Percentiles rank a stretch among this genome's conserved stretches.
Conservation (phyloP, 2,113 vertebrate species). For the Corythoichthys haematopterus region DNA sequence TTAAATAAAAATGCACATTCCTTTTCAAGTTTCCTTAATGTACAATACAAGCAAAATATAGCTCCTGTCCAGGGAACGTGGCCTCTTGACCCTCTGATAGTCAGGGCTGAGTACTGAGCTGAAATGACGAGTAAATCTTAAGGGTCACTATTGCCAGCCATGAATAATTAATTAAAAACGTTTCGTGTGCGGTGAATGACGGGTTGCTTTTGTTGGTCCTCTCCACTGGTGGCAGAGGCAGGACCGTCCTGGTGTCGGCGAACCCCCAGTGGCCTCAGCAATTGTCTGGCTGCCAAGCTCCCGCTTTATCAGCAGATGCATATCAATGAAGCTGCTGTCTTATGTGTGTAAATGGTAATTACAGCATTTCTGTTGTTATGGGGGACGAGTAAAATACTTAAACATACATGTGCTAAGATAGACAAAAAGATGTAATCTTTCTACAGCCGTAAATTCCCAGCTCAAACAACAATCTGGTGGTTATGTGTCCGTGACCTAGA, state of each 20-base stretch:
- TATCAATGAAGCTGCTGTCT: conserved; percentile 93
- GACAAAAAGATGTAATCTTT: conserved; percentile 42
- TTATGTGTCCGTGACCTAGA: conserved; percentile 27
- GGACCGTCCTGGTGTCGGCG: conserved; percentile 78
- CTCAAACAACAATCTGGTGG: conserved; percentile 28
- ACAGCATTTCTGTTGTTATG: conserved; percentile 84
- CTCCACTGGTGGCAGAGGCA: conserved; percentile 86
- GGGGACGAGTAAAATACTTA: conserved; percentile 33
- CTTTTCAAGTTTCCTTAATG: conserved; percentile 42
- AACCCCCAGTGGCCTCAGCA: conserved; percentile 82
- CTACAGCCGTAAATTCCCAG: conserved; percentile 25
- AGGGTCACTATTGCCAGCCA: conserved; percentile 67
- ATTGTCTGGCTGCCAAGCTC: conserved; percentile 85
- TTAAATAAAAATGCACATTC: conserved; percentile 7
- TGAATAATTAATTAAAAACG: conserved; percentile 99
- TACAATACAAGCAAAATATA: conserved; percentile 29
- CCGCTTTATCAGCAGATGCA: conserved; percentile 82
- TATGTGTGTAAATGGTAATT: conserved; percentile 91
- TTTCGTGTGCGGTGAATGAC: conserved; percentile 82
- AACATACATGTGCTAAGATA: conserved; percentile 35
- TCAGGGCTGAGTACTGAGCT: conserved; percentile 53
- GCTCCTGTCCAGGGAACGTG: conserved; percentile 45
- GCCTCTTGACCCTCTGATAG: conserved; percentile 68
- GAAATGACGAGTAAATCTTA: conserved; percentile 67
- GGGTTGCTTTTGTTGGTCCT: conserved; percentile 83